These are phyloP conservation scores for Glossophaga mutica DNA, from an alignment of 2,797 vertebrate genomes.

Conservation along the genomic window DNA sequence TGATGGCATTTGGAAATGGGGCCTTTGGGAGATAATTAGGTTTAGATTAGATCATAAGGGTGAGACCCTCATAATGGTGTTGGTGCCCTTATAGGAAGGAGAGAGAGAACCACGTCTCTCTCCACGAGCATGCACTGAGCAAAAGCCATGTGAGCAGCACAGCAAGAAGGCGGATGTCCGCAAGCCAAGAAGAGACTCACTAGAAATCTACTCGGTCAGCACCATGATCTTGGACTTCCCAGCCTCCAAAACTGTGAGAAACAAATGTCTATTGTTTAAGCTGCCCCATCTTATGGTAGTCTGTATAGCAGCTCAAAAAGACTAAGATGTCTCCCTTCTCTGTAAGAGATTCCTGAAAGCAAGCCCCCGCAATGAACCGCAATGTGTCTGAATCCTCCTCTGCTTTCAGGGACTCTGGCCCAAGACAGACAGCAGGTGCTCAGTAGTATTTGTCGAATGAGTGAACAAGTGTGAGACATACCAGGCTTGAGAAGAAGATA, in stretches of 20 bases:
- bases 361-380: not conserved
- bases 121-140: not conserved
- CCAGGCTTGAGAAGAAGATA: not conserved
- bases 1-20: not conserved
- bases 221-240: not conserved
- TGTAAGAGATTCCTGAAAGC: not conserved
- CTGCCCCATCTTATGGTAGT: not conserved
- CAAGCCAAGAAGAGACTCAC: not conserved
- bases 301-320: not conserved
- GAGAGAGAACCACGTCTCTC: not conserved
- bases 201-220: not conserved
- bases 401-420: not conserved
- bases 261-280: not conserved
- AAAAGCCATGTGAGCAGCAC: not conserved
- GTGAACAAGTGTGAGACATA: not conserved
- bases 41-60: not conserved
- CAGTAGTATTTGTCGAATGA: not conserved
- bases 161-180: not conserved
- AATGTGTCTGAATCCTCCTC: not conserved
- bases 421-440: not conserved
- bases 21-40: not conserved
- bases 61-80: not conserved
- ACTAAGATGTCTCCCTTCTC: not conserved
- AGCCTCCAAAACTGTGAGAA: not conserved
- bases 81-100: not conserved